A percentile compares a stretch with the other conserved stretches of the same genome.
Evolutionary conservation across 2,797 vertebrate species (phyloP).

Genomic region (Crenichthys baileyi): DNA sequence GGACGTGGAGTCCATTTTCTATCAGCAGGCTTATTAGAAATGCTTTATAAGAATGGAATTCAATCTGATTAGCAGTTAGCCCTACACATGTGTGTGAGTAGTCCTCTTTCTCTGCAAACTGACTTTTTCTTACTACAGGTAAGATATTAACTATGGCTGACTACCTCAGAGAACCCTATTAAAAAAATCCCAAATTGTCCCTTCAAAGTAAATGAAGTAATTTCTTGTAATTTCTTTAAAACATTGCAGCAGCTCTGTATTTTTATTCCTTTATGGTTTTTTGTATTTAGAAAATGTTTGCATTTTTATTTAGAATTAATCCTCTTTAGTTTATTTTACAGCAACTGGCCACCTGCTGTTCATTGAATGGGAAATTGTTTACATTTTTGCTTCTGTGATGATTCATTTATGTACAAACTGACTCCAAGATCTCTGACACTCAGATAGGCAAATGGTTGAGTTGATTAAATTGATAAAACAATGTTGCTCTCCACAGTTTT

Average conservation of each 20-base stretch:
- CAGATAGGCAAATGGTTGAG: not conserved
- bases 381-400: not conserved
- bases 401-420: not conserved
- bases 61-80: not conserved
- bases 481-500: conserved; percentile 14
- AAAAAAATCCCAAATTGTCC: not conserved
- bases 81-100: too few relatives aligned
- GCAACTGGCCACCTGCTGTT: not conserved
- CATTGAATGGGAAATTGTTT: not conserved
- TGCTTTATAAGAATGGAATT: not conserved
- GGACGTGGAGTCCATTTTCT: too few relatives aligned
- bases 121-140: not conserved
- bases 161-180: not conserved
- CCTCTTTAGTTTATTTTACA: not conserved
- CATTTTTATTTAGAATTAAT: not conserved
- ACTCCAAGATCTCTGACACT: not conserved
- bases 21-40: too few relatives aligned
- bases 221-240: not conserved
- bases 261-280: not conserved
- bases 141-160: not conserved
- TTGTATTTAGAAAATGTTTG: not conserved
- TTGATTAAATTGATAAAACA: conserved; percentile 11
- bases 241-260: not conserved
- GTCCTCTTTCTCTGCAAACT: not conserved
- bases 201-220: not conserved